Base-by-base conservation (phyloP, 2,888 invertebrate species). In the Theretra japonica region DNA sequence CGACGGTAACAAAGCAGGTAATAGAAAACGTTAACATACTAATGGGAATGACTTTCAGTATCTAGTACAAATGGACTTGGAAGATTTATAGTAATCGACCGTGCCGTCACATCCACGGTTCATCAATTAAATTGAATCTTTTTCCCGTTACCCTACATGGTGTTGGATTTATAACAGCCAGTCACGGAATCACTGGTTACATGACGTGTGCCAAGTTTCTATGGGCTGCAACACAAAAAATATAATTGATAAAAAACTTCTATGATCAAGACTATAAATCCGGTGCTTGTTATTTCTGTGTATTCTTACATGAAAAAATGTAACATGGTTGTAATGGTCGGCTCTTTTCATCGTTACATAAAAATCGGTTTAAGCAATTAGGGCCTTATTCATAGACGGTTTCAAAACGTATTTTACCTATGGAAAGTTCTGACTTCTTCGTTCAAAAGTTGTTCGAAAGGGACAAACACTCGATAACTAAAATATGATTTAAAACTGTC, bases 101-200 rank as follows among this genome's bases (percentile, higher is more conserved):
- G 41, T 23, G 48, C 48, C 48, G 65, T 65, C 48, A 65, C 41
- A 65, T 59, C 17, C 65, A 65, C 48, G 65, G 65, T 65, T 25
- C 65, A 65, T 65, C 65, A 65, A 65, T 48, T 65, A 65, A 65
- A 62, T 41, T 62, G 62, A 62, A 65, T 65, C 21, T 65, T 48
- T 62, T 65, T 23, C 41, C 65, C 41, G 65, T 65, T 65, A 65
- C 48, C 65, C 65, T 65, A 23, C 48, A 65, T 65, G 65, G 65
- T 48, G 65, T 65, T 23, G 65, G 23, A 65, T 65, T 48, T 65
- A 65, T 65, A 65, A 25, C 65, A 48, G 23, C 4, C 23, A 19
- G 65, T 65, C 65, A 65, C 65, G 65, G 65, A 65, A 65, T 41
- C 65, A 15, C 23, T 65, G 15, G 62, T 62, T 62, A 65, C 48